phyloP scores from a whole-genome alignment of 2,888 invertebrate species.

The Chymomyza fuscimana region DNA sequence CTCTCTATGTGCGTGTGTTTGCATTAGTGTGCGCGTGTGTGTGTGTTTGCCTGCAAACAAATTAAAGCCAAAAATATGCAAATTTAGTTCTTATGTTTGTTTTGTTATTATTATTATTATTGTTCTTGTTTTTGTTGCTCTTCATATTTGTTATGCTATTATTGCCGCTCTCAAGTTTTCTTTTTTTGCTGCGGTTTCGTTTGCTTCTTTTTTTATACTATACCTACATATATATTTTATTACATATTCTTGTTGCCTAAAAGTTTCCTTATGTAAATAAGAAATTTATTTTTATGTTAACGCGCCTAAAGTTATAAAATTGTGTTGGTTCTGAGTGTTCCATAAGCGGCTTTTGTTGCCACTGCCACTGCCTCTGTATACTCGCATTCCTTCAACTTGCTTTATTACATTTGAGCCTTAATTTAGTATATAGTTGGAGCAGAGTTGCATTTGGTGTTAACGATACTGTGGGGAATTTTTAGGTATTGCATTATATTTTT shows the following conservation, averaged over 20 bases:
- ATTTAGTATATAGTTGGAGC: slow-evolving; percentile 61
- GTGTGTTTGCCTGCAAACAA: slow-evolving; percentile 51
- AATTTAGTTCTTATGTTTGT: slow-evolving; percentile 47
- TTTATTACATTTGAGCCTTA: slow-evolving; percentile 64
- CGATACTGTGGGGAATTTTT: slow-evolving; percentile 53
- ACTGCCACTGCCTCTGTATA: slow-evolving; percentile 22
- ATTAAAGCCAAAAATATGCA: slow-evolving; percentile 68
- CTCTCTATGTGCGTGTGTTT: neutral
- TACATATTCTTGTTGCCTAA: slow-evolving; percentile 42
- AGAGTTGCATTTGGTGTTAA: slow-evolving; percentile 44
- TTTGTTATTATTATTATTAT: slow-evolving; percentile 50
- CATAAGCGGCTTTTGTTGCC: slow-evolving; percentile 30
- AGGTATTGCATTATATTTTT: slow-evolving; percentile 3
- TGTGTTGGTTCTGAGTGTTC: slow-evolving; percentile 39
- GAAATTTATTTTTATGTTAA: slow-evolving; percentile 71
- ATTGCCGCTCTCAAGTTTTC: slow-evolving; percentile 26
- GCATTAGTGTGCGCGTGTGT: slow-evolving; percentile 26
- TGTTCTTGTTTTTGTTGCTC: slow-evolving; percentile 47
- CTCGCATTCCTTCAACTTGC: slow-evolving; percentile 30
- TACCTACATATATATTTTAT: neutral
- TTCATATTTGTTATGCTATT: slow-evolving; percentile 10
- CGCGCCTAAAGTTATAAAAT: slow-evolving; percentile 69
- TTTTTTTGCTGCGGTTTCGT: slow-evolving; percentile 51
- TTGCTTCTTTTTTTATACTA: slow-evolving; percentile 38
- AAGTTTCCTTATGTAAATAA: slow-evolving; percentile 73